A percentile compares a stretch with the other conserved stretches of the same genome.
Conservation (phyloP, 1,140 invertebrate species). For the Sycophila sp. region DNA sequence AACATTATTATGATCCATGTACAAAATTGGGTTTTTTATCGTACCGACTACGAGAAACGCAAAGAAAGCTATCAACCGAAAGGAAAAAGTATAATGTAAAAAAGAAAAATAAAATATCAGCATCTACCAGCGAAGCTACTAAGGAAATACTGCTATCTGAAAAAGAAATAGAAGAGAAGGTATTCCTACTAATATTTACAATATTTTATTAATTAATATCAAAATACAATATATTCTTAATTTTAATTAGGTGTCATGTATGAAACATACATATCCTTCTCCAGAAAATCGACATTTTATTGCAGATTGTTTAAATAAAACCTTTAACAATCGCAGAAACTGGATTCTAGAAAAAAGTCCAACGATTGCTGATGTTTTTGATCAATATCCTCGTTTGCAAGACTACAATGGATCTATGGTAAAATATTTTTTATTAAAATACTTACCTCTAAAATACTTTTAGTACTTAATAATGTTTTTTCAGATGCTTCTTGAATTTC, state of each 20-base stretch:
- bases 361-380: not conserved
- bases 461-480: conserved; percentile 6
- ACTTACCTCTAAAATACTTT: too few relatives aligned
- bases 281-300: too few relatives aligned
- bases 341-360: not conserved
- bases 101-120: not conserved
- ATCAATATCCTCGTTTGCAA: conserved; percentile 25
- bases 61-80: not conserved
- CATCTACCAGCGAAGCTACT: not conserved
- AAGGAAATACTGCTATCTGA: not conserved
- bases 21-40: not conserved
- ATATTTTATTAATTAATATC: too few relatives aligned
- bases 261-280: too few relatives aligned
- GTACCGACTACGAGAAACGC: not conserved
- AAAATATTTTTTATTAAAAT: conserved; percentile 11
- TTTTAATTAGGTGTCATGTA: too few relatives aligned
- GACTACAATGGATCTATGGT: conserved; percentile 38
- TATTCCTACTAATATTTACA: too few relatives aligned
- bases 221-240: too few relatives aligned
- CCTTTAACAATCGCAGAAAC: not conserved
- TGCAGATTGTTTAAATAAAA: not conserved
- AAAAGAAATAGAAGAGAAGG: not conserved
- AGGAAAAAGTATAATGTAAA: not conserved
- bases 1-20: not conserved
- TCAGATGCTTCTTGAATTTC: conserved; percentile 27